Evolutionary conservation across 2,113 vertebrate species (phyloP).

Genomic region (Scomber scombrus): DNA sequence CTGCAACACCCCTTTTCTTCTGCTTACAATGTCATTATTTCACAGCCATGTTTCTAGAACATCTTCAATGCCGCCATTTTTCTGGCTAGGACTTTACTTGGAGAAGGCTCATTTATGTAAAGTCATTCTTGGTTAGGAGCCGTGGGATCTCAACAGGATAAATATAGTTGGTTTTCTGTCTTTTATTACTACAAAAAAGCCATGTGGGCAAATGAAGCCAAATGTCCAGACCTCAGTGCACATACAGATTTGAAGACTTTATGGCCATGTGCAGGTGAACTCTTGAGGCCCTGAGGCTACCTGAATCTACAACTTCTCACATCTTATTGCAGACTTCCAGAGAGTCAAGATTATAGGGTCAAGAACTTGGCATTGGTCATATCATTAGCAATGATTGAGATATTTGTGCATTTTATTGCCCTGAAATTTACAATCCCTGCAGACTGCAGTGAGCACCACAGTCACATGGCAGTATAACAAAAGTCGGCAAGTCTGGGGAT

Average conservation of each 20-base stretch:
- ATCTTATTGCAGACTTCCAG: neutral
- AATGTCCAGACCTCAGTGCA: neutral
- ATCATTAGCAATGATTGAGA: neutral
- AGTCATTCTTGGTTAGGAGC: no score
- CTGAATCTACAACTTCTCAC: neutral
- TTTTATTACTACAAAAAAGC: no score
- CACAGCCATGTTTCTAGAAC: no score
- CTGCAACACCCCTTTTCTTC: no score
- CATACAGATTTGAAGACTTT: no score
- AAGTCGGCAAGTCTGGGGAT: neutral
- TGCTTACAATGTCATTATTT: no score
- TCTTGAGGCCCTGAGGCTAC: neutral
- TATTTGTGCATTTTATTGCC: neutral
- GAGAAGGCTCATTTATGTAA: no score
- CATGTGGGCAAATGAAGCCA: neutral
- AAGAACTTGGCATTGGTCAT: neutral
- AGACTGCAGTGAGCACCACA: conserved; percentile 6
- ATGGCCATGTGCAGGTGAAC: neutral
- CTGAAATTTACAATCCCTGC: neutral
- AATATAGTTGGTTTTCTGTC: no score
- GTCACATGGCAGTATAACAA: neutral
- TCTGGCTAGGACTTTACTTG: no score
- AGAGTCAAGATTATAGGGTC: neutral
- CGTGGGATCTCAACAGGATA: no score
- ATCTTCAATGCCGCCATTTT: no score